Evolutionary conservation across 1,140 invertebrate species (phyloP), one percentile per base, ranked within the genome.

Genomic region (Paracyclopina nana): DNA sequence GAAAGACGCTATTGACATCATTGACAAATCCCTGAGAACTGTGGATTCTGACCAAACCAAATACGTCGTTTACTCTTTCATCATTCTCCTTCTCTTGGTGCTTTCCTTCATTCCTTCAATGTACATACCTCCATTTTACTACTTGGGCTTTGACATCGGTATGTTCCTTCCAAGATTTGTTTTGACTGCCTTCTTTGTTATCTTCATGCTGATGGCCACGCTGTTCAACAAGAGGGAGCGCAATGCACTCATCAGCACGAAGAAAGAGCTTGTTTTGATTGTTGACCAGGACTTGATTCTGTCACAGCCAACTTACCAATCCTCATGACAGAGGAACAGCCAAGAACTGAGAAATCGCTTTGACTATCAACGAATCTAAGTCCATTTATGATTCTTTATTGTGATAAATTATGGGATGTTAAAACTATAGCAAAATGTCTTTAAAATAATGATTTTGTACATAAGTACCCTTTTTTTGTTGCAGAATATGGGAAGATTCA

Each of bases 231-330:
- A 28, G 25, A 48, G 28, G n/a, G 45, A 48, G 28, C 25, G 27
- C 11, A 48, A 48, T 48, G 45, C 20, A 14, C 45, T 48, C 2
- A 40, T 24, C 27, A 28, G 24, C 8, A 48, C 45, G 24, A 48
- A 48, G 22, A 14, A 24, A 11, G 16, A 14, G 8, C n/a, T 48
- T 6, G 14, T 9, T 9, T 14, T 48, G n/a, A 48, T 48, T 2
- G 16, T 48, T 12, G 45, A 48, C 27, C 27, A 26, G 45, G 45
- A 38, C 20, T 38, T 38, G 34, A 38, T 38, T 38, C n/a, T n/a
- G n/a, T 20, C n/a, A 38, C 5, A 38, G 14, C 34, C 34, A 16
- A n/a, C n/a, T 38, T 2, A 38, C 34, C 8, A 20, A 16, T 38
- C 34, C 14, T 20, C 3, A 38, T n/a, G 3, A 38, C 5, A 38